Percentiles rank a stretch among this genome's conserved stretches.
Evolutionary conservation across 2,113 vertebrate genomes (phyloP).

Genomic region (Lethenteron reissneri): DNA sequence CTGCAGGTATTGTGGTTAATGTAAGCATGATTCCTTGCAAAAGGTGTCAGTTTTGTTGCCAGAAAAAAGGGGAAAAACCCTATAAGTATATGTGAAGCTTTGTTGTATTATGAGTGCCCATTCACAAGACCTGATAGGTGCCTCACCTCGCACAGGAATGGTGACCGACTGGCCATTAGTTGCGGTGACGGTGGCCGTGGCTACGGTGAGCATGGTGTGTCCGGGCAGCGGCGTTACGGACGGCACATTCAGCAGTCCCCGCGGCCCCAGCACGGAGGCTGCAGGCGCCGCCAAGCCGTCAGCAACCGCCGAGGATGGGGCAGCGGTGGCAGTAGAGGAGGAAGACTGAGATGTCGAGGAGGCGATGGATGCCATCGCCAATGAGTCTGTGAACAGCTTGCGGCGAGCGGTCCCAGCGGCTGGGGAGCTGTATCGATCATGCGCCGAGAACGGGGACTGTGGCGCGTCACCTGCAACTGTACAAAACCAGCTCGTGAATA

Average conservation of each 20-base stretch:
- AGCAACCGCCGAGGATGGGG: too few relatives aligned
- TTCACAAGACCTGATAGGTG: neutral
- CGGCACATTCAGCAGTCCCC: neutral
- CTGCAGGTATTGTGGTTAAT: too few relatives aligned
- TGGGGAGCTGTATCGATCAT: constrained; percentile 81
- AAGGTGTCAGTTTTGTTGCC: too few relatives aligned
- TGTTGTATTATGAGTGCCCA: too few relatives aligned
- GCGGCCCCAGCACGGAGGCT: too few relatives aligned
- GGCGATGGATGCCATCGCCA: neutral
- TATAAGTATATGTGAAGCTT: too few relatives aligned
- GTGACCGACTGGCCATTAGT: constrained; percentile 34
- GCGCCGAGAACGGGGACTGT: constrained; percentile 45
- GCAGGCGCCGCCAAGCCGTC: too few relatives aligned
- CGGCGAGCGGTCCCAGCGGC: constrained; percentile 73
- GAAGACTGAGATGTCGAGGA: too few relatives aligned
- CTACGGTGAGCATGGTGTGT: constrained; percentile 35
- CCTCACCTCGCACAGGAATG: constrained; percentile 49
- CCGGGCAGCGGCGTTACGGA: constrained; percentile 24
- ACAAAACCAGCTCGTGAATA: too few relatives aligned
- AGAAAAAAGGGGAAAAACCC: too few relatives aligned
- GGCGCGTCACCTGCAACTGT: constrained; percentile 14
- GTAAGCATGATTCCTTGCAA: too few relatives aligned
- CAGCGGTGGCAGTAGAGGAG: too few relatives aligned
- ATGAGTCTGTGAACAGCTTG: constrained; percentile 54
- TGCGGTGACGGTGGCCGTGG: constrained; percentile 22